phyloP scores from a whole-genome alignment of 2,113 vertebrate genomes.

The Nyctereutes procyonoides region DNA sequence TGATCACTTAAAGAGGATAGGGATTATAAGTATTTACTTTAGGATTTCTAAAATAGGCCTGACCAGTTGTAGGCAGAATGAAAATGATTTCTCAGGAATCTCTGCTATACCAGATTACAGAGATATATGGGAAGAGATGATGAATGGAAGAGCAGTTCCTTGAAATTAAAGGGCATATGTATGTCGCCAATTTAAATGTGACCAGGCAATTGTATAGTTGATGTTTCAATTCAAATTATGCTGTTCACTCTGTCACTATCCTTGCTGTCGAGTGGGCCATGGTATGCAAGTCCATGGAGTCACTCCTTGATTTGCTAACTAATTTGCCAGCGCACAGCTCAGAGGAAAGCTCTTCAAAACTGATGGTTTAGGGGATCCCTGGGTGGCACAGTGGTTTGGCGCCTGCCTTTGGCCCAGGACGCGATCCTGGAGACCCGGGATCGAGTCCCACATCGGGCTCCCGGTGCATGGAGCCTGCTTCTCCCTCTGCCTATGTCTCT shows the following conservation, averaged over 20 bases:
- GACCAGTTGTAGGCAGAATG: conserved; percentile 34
- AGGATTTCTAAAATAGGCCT: conserved; percentile 68
- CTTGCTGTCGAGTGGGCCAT: conserved; percentile 54
- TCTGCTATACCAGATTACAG: conserved; percentile 15
- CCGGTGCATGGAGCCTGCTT: too few species aligned
- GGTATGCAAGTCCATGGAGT: neutral
- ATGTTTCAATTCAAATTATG: neutral
- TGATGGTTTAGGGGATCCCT: conserved; percentile 59
- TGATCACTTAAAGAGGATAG: conserved; percentile 71
- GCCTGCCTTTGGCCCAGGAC: too few species aligned
- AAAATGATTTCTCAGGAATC: conserved; percentile 66
- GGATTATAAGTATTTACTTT: conserved; percentile 75
- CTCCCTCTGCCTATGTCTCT: too few species aligned
- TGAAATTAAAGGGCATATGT: neutral
- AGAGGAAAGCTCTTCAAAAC: conserved; percentile 67
- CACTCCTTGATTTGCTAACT: conserved; percentile 54
- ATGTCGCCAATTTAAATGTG: neutral
- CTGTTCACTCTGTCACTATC: conserved; percentile 49
- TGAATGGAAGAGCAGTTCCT: neutral
- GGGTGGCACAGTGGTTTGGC: too few species aligned
- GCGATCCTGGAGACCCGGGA: too few species aligned
- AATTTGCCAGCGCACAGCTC: conserved; percentile 25
- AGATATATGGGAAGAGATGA: neutral
- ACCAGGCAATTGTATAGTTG: too few species aligned
- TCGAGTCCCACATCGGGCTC: too few species aligned